Percentiles rank a stretch among this genome's conserved stretches.
These are phyloP conservation scores for Lophochroa leadbeateri DNA, from an alignment of 2,113 vertebrate genomes.

Conservation along the genomic window DNA sequence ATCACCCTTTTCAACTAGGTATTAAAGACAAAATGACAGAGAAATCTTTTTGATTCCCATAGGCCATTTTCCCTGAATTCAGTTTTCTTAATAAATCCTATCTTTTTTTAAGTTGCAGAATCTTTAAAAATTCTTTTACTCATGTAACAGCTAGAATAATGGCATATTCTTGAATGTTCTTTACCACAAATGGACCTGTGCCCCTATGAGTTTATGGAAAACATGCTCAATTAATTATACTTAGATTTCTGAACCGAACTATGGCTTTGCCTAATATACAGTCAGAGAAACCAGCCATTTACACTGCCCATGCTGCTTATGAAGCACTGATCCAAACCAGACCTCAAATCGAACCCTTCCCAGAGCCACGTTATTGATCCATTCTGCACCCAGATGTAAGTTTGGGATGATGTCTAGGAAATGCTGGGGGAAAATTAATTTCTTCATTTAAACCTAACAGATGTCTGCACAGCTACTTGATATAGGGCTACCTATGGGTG, in stretches of 20 bases:
- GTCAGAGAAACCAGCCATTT: not conserved
- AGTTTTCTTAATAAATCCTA: not conserved
- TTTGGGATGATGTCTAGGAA: not conserved
- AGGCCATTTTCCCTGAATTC: not conserved
- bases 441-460: not conserved
- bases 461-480: not conserved
- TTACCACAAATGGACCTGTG: slow-evolving; percentile 11
- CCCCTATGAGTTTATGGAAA: slow-evolving; percentile 3
- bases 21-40: not conserved
- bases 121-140: slow-evolving; percentile 5
- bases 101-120: not conserved
- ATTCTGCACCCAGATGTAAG: not conserved
- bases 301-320: not conserved
- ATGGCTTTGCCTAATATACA: not conserved
- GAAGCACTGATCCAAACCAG: not conserved
- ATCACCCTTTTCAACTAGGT: not conserved
- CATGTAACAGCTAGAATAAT: not conserved
- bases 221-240: not conserved
- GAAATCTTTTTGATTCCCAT: not conserved
- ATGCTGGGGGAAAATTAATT: not conserved
- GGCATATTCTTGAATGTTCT: not conserved
- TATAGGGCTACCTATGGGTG: not conserved
- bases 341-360: not conserved
- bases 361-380: not conserved
- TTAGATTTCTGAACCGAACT: not conserved